These are phyloP conservation scores for Penaeus japonicus DNA, from an alignment of 1,140 invertebrate species.

Conservation along the genomic window DNA sequence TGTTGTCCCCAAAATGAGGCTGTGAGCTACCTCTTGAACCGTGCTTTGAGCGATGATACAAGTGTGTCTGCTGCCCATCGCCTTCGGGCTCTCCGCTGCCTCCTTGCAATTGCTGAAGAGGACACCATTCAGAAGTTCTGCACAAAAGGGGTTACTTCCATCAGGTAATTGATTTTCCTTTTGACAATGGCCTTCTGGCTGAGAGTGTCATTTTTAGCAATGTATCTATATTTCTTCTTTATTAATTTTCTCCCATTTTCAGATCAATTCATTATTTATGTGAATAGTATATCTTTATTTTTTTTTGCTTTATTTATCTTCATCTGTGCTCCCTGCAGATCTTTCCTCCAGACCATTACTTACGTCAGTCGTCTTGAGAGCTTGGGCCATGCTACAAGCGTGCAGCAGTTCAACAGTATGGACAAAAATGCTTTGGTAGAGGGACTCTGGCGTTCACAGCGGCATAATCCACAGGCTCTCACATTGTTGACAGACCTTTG, in stretches of 20 bases:
- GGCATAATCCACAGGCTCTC: constrained; percentile 51
- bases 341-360: constrained; percentile 41
- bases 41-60: constrained; percentile 39
- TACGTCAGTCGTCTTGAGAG: constrained; percentile 52
- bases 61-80: constrained; percentile 31
- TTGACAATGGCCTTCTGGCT: background rate
- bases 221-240: background rate
- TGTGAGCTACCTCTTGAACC: constrained; percentile 47
- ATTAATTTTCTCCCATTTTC: too few species aligned
- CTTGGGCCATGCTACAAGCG: constrained; percentile 39
- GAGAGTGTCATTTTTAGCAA: too few species aligned
- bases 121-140: constrained; percentile 33
- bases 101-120: constrained; percentile 53
- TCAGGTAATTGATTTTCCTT: constrained; percentile 18
- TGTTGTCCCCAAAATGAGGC: constrained; percentile 48
- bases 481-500: constrained; percentile 54
- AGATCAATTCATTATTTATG: background rate
- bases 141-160: constrained; percentile 12
- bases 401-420: constrained; percentile 38
- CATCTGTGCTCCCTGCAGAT: background rate
- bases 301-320: background rate
- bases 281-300: background rate
- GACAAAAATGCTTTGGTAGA: constrained; percentile 55
- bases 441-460: constrained; percentile 54
- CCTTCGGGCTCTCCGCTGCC: constrained; percentile 45